Percentiles rank a stretch among this genome's conserved stretches.
These are phyloP conservation scores for Atta colombica DNA, from an alignment of 1,140 invertebrate genomes.

Conservation along the genomic window DNA sequence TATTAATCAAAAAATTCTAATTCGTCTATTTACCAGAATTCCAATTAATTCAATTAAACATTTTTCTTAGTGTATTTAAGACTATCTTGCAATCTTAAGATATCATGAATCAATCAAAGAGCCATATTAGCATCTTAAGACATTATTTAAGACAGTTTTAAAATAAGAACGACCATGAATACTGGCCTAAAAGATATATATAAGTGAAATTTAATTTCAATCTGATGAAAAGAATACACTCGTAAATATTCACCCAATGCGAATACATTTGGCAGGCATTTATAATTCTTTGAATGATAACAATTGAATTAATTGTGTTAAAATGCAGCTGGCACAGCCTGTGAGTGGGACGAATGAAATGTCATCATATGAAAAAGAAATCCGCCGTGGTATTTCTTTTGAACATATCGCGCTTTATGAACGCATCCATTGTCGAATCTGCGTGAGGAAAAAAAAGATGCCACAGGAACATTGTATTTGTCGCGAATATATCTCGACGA, in stretches of 20 bases:
- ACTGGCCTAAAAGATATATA: not conserved
- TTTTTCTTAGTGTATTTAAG: too few species aligned
- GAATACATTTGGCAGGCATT: not conserved
- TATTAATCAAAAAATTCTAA: too few species aligned
- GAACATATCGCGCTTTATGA: constrained; percentile 22
- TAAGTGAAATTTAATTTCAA: not conserved
- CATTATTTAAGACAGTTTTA: too few species aligned
- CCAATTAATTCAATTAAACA: too few species aligned
- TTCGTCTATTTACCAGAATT: too few species aligned
- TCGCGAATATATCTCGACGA: constrained; percentile 17
- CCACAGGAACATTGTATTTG: not conserved
- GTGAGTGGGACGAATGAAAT: not conserved
- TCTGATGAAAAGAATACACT: not conserved
- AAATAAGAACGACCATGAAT: too few species aligned
- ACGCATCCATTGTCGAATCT: constrained; percentile 36
- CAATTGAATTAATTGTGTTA: constrained; percentile 44
- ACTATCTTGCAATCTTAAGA: too few species aligned
- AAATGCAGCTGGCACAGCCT: not conserved
- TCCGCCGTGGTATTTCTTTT: not conserved
- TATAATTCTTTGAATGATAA: constrained; percentile 16
- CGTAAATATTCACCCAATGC: not conserved
- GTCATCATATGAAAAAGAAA: constrained; percentile 30
- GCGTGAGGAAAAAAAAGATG: not conserved
- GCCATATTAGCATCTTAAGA: too few species aligned
- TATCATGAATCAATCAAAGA: too few species aligned